phyloP scores from a whole-genome alignment of 2,113 vertebrate species.

The Anas platyrhynchos region DNA sequence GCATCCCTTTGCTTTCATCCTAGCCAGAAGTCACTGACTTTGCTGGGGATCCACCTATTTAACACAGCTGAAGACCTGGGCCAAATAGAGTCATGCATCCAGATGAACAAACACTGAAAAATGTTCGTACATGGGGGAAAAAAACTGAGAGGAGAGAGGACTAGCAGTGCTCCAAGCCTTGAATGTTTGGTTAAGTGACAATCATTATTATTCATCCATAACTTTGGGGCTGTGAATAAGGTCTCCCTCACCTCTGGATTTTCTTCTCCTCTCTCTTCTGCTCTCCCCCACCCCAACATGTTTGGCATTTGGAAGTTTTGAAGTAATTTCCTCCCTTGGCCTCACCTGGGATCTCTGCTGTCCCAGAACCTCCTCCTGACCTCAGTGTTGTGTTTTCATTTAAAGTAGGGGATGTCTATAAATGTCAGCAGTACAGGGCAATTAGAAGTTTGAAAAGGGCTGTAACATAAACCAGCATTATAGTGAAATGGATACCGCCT shows the following conservation, averaged over 20 bases:
- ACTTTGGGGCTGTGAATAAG: slow-evolving; percentile 54
- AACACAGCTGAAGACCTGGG: not conserved
- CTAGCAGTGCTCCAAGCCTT: slow-evolving; percentile 36
- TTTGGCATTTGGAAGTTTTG: slow-evolving; percentile 80
- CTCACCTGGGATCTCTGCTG: slow-evolving; percentile 83
- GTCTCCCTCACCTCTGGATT: slow-evolving; percentile 55
- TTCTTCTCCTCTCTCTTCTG: slow-evolving; percentile 46
- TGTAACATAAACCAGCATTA: slow-evolving; percentile 89
- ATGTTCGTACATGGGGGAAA: slow-evolving; percentile 51
- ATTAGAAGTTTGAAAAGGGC: slow-evolving; percentile 87
- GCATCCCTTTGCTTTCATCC: not conserved
- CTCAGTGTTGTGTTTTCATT: slow-evolving; percentile 87
- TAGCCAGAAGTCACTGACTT: not conserved
- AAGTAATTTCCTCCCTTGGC: slow-evolving; percentile 81
- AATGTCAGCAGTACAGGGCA: slow-evolving; percentile 85
- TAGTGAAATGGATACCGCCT: slow-evolving; percentile 85
- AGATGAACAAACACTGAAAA: slow-evolving; percentile 60
- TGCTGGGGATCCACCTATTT: fast-evolving
- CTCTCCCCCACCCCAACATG: slow-evolving; percentile 23
- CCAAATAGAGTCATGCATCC: slow-evolving; percentile 47
- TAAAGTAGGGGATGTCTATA: slow-evolving; percentile 84
- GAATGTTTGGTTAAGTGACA: slow-evolving; percentile 33
- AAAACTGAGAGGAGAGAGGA: slow-evolving; percentile 14
- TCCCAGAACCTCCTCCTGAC: slow-evolving; percentile 83
- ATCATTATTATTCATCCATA: slow-evolving; percentile 58